These are phyloP conservation scores for Glyptemys insculpta DNA, from an alignment of 2,797 vertebrate species.

Conservation along the genomic window DNA sequence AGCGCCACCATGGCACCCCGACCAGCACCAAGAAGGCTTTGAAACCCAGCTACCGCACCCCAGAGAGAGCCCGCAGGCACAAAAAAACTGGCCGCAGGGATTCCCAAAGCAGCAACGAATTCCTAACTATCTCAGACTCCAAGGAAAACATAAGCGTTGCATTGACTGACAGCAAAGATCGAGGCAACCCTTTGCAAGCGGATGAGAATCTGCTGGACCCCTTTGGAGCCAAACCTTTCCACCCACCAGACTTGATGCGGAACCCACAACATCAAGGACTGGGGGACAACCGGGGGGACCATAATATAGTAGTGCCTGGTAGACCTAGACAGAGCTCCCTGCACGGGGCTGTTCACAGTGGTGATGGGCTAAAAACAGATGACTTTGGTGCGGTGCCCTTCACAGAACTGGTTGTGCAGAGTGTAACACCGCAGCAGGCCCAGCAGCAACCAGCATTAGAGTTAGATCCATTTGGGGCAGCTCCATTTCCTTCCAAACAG, in stretches of 20 bases:
- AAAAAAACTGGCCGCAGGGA: conserved; percentile 92
- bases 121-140: conserved; percentile 93
- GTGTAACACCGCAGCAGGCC: conserved; percentile 79
- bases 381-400: conserved; percentile 97
- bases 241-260: conserved; percentile 86
- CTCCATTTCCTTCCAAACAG: conserved; percentile 96
- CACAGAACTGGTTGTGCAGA: conserved; percentile 89
- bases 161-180: conserved; percentile 87
- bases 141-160: conserved; percentile 96
- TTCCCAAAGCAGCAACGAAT: conserved; percentile 97
- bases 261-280: conserved; percentile 86
- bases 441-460: conserved; percentile 83
- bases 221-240: conserved; percentile 95
- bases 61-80: conserved; percentile 91
- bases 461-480: conserved; percentile 95
- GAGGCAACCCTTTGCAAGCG: conserved; percentile 78
- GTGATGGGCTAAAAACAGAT: conserved; percentile 87
- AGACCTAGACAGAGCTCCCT: conserved; percentile 85
- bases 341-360: conserved; percentile 71
- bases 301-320: conserved; percentile 74
- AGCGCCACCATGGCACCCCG: conserved; percentile 93
- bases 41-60: conserved; percentile 93
- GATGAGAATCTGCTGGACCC: conserved; percentile 91
- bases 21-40: conserved; percentile 85
- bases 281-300: conserved; percentile 83